Percentiles rank a stretch among this genome's conserved stretches.
These are phyloP conservation scores for Silurus aristotelis DNA, from an alignment of 2,797 vertebrate genomes.

Conservation along the genomic window DNA sequence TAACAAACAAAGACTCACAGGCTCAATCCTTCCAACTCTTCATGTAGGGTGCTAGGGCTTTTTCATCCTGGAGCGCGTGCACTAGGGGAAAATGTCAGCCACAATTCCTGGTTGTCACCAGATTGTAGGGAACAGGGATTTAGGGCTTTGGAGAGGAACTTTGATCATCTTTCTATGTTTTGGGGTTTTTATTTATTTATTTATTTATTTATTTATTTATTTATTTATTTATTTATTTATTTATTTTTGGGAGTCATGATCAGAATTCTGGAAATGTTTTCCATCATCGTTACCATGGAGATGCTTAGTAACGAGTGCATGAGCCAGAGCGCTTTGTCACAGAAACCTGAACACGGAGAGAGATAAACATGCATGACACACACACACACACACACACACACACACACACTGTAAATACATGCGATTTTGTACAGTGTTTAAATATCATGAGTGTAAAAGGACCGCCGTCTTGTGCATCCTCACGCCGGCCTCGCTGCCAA, in stretches of 20 bases:
- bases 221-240: not conserved
- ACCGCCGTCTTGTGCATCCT: slow-evolving; percentile 78
- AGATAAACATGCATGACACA: slow-evolving; percentile 66
- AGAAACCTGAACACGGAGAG: slow-evolving; percentile 64
- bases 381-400: slow-evolving; percentile 69
- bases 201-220: not conserved
- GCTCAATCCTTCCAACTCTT: not conserved
- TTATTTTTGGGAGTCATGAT: not conserved
- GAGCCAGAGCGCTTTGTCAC: slow-evolving; percentile 68
- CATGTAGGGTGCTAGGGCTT: not conserved
- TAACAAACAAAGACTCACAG: not conserved
- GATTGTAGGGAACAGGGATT: not conserved
- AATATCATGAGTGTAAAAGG: slow-evolving; percentile 74
- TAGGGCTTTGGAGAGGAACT: not conserved
- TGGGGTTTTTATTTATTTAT: not conserved
- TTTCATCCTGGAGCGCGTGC: not conserved
- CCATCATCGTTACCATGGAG: slow-evolving; percentile 51
- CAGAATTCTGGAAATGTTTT: slow-evolving; percentile 6
- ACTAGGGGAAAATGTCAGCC: not conserved
- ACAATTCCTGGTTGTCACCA: not conserved
- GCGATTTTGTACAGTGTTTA: slow-evolving; percentile 87
- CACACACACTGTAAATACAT: slow-evolving; percentile 88
- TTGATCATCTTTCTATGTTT: not conserved
- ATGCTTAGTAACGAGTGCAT: slow-evolving; percentile 65
- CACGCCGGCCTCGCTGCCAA: slow-evolving; percentile 82